Evolutionary conservation across 2,888 invertebrate genomes (phyloP).

Genomic region (Cryptosula pallasiana): DNA sequence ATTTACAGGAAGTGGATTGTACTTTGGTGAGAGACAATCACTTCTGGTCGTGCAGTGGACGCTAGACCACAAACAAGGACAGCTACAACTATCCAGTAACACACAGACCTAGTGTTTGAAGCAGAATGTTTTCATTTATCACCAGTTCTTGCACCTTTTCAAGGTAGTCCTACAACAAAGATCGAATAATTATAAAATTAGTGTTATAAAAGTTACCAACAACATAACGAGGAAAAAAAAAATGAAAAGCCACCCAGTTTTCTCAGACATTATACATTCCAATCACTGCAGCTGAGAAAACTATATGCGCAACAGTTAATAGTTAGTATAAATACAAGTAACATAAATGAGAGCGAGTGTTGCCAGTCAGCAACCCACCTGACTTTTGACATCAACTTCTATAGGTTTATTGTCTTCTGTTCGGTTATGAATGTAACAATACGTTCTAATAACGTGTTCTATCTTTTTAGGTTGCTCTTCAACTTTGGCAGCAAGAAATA

Average conservation of each 20-base stretch:
- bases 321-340: too few species aligned
- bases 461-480: constrained; percentile 97
- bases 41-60: neutral
- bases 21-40: neutral
- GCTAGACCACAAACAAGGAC: neutral
- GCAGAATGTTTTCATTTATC: constrained; percentile 89
- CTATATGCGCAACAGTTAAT: too few species aligned
- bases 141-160: constrained; percentile 86
- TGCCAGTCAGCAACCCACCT: neutral
- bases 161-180: constrained; percentile 58
- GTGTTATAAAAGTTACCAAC: too few species aligned
- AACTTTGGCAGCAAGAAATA: constrained; percentile 95
- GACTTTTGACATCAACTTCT: constrained; percentile 4
- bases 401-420: neutral
- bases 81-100: neutral
- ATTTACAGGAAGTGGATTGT: neutral
- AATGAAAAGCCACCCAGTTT: too few species aligned
- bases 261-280: too few species aligned
- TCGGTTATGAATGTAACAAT: constrained; percentile 10
- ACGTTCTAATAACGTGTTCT: constrained; percentile 89
- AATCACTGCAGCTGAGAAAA: too few species aligned
- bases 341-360: too few species aligned
- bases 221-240: too few species aligned
- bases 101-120: constrained; percentile 78
- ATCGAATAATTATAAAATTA: too few species aligned